Conservation (phyloP, 1,140 invertebrate genomes). For the Dicyema japonicum region DNA sequence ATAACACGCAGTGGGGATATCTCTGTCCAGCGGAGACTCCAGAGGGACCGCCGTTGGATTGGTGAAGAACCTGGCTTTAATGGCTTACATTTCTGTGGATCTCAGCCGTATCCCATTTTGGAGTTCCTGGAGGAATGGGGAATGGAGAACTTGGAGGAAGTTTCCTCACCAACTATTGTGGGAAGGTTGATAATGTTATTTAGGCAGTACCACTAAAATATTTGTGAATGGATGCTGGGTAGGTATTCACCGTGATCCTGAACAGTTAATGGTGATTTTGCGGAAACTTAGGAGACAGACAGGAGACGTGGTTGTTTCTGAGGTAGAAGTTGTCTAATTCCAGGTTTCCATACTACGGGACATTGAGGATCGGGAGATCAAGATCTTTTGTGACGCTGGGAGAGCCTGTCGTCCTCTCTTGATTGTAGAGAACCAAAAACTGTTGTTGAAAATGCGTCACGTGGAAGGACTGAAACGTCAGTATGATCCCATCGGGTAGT, state of each 20-base stretch:
- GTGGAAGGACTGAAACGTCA: conserved; percentile 88
- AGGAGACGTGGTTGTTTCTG: conserved; percentile 96
- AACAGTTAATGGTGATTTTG: conserved; percentile 78
- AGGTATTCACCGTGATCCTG: conserved; percentile 82
- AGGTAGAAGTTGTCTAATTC: no score
- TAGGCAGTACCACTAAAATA: conserved; percentile 78
- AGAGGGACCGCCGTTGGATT: conserved; percentile 40
- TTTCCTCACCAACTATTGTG: conserved; percentile 63
- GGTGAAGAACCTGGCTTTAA: conserved; percentile 82
- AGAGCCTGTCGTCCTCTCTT: conserved; percentile 73
- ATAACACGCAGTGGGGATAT: conserved; percentile 96
- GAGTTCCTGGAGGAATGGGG: conserved; percentile 99
- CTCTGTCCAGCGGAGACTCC: conserved; percentile 95
- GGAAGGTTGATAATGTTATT: no score
- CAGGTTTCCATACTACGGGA: conserved; percentile 92
- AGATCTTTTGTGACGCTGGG: conserved; percentile 90
- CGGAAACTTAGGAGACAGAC: conserved; percentile 75
- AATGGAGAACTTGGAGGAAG: conserved; percentile 96
- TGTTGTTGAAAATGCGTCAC: conserved; percentile 61
- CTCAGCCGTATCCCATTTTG: conserved; percentile 75
- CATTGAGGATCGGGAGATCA: conserved; percentile 76
- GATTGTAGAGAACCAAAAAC: conserved; percentile 69
- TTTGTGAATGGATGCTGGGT: conserved; percentile 98
- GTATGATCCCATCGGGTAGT: conserved; percentile 26
- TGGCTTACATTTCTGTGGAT: conserved; percentile 98